phyloP scores from a whole-genome alignment of 2,888 invertebrate genomes.

The Empis stercorea region DNA sequence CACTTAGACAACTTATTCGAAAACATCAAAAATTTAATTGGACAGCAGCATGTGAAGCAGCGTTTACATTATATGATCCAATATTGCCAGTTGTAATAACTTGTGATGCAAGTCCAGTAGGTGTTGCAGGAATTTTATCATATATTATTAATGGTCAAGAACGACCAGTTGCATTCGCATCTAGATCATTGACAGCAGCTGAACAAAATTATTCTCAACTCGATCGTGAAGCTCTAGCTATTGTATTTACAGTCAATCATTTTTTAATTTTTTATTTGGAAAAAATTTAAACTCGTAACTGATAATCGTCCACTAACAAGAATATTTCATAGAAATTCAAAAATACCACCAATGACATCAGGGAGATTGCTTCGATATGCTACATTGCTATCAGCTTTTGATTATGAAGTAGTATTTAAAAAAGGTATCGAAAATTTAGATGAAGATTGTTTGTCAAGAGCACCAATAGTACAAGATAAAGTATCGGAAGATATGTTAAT shows the following conservation, averaged over 20 bases:
- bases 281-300: constrained; percentile 7
- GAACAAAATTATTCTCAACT: constrained; percentile 12
- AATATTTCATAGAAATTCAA: constrained; percentile 11
- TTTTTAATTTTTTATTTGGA: constrained; percentile 9
- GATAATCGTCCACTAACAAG: constrained; percentile 10
- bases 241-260: constrained; percentile 6
- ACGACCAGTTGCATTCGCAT: constrained; percentile 9
- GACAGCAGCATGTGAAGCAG: constrained; percentile 3
- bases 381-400: no score
- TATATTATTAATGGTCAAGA: constrained; percentile 7
- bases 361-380: constrained; percentile 8
- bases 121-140: constrained; percentile 10
- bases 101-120: constrained; percentile 12
- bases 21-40: constrained; percentile 8
- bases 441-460: no score
- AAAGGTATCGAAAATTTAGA: no score
- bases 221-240: constrained; percentile 9
- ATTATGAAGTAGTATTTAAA: no score
- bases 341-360: constrained; percentile 11
- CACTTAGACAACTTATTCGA: constrained; percentile 1
- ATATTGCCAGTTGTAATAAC: no score
- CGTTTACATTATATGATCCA: constrained; percentile 9
- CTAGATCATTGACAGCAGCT: constrained; percentile 7
- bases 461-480: no score
- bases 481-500: no score